Evolutionary conservation across 1,140 invertebrate species (phyloP).

Genomic region (Saccostrea echinata): DNA sequence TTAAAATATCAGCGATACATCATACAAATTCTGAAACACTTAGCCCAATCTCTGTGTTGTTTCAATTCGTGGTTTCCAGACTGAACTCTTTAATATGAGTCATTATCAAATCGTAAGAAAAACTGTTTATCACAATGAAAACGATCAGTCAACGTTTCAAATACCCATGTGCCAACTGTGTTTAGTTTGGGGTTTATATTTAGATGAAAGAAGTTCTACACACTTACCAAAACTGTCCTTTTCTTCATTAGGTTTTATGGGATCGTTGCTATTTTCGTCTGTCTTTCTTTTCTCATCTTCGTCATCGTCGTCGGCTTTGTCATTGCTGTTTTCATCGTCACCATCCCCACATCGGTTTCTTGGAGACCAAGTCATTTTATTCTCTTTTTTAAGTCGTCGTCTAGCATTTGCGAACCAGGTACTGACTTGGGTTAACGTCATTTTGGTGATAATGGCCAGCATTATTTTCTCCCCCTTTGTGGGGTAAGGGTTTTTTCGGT

Average conservation of each 20-base stretch:
- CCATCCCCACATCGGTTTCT: slow-evolving; percentile 93
- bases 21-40: slow-evolving; percentile 35
- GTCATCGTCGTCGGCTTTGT: slow-evolving; percentile 68
- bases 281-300: slow-evolving; percentile 62
- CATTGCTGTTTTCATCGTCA: slow-evolving; percentile 73
- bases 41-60: slow-evolving; percentile 30
- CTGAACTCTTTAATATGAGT: slow-evolving; percentile 29
- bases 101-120: slow-evolving; percentile 33
- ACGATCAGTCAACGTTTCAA: slow-evolving; percentile 29
- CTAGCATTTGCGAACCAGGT: slow-evolving; percentile 80
- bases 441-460: slow-evolving; percentile 99
- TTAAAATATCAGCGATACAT: slow-evolving; percentile 37
- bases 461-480: slow-evolving; percentile 99
- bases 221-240: slow-evolving; percentile 40
- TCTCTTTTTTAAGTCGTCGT: slow-evolving; percentile 92
- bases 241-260: slow-evolving; percentile 51
- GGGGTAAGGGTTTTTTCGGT: slow-evolving; percentile 99
- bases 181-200: background rate
- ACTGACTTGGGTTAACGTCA: slow-evolving; percentile 94
- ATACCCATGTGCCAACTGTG: slow-evolving; percentile 35
- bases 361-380: slow-evolving; percentile 99
- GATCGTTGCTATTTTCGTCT: slow-evolving; percentile 64
- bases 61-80: slow-evolving; percentile 8
- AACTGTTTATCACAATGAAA: slow-evolving; percentile 39
- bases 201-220: background rate